Conservation (phyloP, 2,113 vertebrate species). For the Geococcyx californianus region DNA sequence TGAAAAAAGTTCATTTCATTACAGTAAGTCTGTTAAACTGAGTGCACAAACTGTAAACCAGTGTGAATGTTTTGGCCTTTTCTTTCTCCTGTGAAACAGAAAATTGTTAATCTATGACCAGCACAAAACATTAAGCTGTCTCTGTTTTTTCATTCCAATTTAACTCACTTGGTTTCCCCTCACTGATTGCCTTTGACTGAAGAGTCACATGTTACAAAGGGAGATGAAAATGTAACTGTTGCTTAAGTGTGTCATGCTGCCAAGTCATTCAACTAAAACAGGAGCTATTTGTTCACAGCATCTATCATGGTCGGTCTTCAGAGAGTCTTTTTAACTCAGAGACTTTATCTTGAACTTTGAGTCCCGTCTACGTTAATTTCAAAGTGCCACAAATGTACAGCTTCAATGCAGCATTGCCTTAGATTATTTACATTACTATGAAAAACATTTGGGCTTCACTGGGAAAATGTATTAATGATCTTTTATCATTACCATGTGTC, state of each 20-base stretch:
- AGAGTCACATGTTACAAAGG: constrained; percentile 65
- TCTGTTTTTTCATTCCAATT: constrained; percentile 66
- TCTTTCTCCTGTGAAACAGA: constrained; percentile 1
- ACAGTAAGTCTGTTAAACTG: neutral
- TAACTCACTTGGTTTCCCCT: constrained; percentile 61
- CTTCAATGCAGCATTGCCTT: neutral
- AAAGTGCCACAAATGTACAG: neutral
- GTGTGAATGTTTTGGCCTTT: constrained; percentile 30
- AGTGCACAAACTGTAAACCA: constrained; percentile 16
- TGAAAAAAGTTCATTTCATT: neutral
- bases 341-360: neutral
- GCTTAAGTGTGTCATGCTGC: constrained; percentile 34
- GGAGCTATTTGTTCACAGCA: constrained; percentile 38
- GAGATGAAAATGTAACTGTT: constrained; percentile 40
- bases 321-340: constrained; percentile 13
- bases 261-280: constrained; percentile 66
- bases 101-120: constrained; percentile 65
- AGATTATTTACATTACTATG: neutral
- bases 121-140: constrained; percentile 50
- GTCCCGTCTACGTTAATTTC: neutral
- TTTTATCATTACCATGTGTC: neutral
- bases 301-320: neutral
- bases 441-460: neutral
- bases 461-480: neutral
- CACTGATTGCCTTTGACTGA: constrained; percentile 60